Evolutionary conservation across 2,797 vertebrate species (phyloP), one percentile per base, ranked within the genome.

Genomic region (Myotis daubentonii): DNA sequence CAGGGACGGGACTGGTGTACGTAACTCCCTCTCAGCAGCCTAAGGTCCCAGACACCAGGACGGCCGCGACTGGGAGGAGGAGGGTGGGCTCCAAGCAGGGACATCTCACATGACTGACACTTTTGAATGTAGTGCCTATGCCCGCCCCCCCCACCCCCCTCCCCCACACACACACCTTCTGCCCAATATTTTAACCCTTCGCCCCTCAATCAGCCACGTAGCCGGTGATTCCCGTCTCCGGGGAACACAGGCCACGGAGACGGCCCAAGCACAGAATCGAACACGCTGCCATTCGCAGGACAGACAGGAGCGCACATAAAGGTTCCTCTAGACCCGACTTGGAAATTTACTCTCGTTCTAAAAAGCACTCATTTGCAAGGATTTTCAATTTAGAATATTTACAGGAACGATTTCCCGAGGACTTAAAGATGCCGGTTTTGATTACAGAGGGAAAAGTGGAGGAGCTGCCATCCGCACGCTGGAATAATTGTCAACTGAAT

Each of bases 351-450:
- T 8, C 93, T 41, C 17, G 30, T 71, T 85, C 93, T 93, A 19
- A 84, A 93, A 94, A 82, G 87, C 38, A 75, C 72, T 38, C 68
- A 38, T 96, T 71, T 87, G 95, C 83, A 93, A 95, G 80, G 70
- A 74, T 94, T 94, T 94, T 83, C 93, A 41, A 84, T 95, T 95
- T 81, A 93, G 91, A 65, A 81, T 93, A 96, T 97, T 97, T 94
- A 89, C n/a, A 53, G 78, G 84, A 93, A 86, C 95, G 49, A 92
- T 96, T 94, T 94, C 55, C 85, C 17, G 1, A 68, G 88, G 88
- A 89, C 70, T 75, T 76, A 71, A 91, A 60, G 91, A 94, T 80
- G 72, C 74, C 10, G 16, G 5, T 87, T 90, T 49, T 93, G 95
- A 84, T 95, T 66, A 93, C 95, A 95, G 96, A 93, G 94, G 76